phyloP scores from a whole-genome alignment of 2,113 vertebrate species.

The Hyperoodon ampullatus region DNA sequence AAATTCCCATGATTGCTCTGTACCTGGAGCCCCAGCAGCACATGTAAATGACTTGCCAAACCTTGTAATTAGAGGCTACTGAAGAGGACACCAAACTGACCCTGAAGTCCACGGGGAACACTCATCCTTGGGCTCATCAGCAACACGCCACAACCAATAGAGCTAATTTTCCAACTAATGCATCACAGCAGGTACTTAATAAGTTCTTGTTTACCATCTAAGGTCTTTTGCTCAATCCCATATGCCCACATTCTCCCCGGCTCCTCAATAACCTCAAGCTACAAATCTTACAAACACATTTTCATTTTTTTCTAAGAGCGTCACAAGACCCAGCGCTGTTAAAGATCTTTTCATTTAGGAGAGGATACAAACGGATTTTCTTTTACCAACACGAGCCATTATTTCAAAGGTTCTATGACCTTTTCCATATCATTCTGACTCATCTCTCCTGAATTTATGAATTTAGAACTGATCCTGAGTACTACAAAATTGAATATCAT shows the following conservation, averaged over 20 bases:
- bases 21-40: not conserved
- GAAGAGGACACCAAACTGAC: not conserved
- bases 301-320: not conserved
- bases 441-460: not conserved
- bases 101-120: not conserved
- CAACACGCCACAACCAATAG: conserved; percentile 40
- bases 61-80: not conserved
- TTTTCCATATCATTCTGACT: not conserved
- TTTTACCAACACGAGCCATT: not conserved
- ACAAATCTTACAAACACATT: not conserved
- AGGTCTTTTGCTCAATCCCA: not conserved
- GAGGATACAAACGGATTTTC: not conserved
- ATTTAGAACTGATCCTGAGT: not conserved
- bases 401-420: not conserved
- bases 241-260: not conserved
- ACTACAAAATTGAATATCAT: not conserved
- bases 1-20: not conserved
- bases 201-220: conserved; percentile 29
- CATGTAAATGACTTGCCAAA: not conserved
- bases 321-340: not conserved
- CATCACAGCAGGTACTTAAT: conserved; percentile 20
- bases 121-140: conserved; percentile 20
- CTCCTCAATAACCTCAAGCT: not conserved
- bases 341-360: not conserved
- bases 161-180: conserved; percentile 33